Evolutionary conservation across 2,797 vertebrate genomes (phyloP).

Genomic region (Scomberomorus guttatus): DNA sequence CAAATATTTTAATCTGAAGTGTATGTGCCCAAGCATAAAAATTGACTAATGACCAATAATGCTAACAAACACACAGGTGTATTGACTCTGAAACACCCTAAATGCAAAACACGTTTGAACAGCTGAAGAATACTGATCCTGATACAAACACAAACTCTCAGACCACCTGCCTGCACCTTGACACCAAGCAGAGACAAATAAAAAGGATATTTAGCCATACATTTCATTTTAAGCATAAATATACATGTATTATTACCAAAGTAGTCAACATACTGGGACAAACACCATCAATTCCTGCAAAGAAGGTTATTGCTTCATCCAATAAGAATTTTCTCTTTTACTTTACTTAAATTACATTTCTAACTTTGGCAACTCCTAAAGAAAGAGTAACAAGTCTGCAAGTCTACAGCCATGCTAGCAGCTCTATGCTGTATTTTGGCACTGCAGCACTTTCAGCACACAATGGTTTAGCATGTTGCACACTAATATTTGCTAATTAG

Average conservation of each 20-base stretch:
- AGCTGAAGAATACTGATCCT: not conserved
- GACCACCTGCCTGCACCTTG: slow-evolving; percentile 1
- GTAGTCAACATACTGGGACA: too few species aligned
- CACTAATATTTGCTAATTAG: not conserved
- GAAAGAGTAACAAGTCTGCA: too few species aligned
- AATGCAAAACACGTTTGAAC: slow-evolving; percentile 8
- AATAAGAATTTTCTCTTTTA: not conserved
- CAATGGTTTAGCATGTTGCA: not conserved
- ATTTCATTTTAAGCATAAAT: not conserved
- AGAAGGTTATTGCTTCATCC: not conserved
- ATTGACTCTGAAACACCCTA: not conserved
- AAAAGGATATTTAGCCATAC: not conserved
- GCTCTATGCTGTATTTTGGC: too few species aligned
- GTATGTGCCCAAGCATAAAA: slow-evolving; percentile 1
- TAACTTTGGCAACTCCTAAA: too few species aligned
- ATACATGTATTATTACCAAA: not conserved
- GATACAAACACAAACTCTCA: not conserved
- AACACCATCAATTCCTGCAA: not conserved
- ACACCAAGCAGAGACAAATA: not conserved
- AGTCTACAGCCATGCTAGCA: too few species aligned
- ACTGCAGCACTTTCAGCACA: too few species aligned
- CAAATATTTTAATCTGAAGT: slow-evolving; percentile 39
- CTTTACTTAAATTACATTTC: not conserved
- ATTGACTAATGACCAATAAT: not conserved
- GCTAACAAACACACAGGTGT: slow-evolving; percentile 19